Evolutionary conservation across 2,888 invertebrate species (phyloP), one percentile per base, ranked within the genome.

Genomic region (Nipponacmea schrenckii): DNA sequence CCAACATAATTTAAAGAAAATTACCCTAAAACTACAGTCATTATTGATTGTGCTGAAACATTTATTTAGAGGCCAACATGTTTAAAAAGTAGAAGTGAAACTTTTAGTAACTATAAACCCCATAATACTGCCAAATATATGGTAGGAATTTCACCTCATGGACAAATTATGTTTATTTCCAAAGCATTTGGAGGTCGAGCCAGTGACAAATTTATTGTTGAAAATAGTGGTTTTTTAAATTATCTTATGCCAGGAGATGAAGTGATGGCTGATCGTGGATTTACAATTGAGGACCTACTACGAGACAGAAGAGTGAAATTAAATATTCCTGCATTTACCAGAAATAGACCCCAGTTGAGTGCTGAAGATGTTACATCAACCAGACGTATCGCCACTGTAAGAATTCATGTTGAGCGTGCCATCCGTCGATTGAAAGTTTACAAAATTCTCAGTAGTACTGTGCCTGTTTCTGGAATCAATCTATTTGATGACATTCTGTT

Each of bases 381-480:
- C 24, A 26, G 73, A 15, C 46, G 64, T 8, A 73, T 73, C 17
- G 73, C 73, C 14, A 73, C 70, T 48, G 67, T 67, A n/a, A 26
- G 73, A 1, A 70, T 73, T 15, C 73, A 73, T 67, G 70, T 70
- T 7, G 66, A 70, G 62, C 39, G 70, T 12, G 46, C 20, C 26
- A 68, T 67, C 48, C 70, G 70, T 67, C 39, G 73, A 50, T 12
- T 73, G 10, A 73, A 73, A 67, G 70, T 67, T 62, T 73, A 70
- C 31, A 66, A 68, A 26, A 17, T 67, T 1, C 20, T 69, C 14
- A 44, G 64, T 64, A 62, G 66, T 48, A 48, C 14, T 17, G 15
- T 48, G n/a, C 48, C 48, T 4, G n/a, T 48, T 48, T 17, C 48
- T 4, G n/a, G 15, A n/a, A 48, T 48, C n/a, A 48, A 48, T n/a